These are phyloP conservation scores for Schizopygopsis malacanthus DNA, from an alignment of 2,797 vertebrate species.

Conservation along the genomic window DNA sequence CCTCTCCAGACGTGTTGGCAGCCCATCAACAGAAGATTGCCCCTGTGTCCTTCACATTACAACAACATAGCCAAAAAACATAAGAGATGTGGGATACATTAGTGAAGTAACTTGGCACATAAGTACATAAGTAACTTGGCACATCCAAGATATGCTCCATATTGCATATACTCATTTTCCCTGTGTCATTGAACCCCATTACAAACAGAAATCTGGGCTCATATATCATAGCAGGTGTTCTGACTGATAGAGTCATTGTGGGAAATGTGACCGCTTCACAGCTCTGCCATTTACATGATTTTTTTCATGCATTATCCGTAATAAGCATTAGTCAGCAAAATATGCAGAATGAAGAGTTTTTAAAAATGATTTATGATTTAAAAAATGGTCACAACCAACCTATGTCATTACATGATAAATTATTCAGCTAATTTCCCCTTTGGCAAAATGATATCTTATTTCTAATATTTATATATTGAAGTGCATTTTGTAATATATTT, in stretches of 20 bases:
- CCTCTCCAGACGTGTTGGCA: constrained; percentile 35
- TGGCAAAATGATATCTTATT: background rate
- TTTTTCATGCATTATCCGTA: background rate
- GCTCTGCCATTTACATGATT: background rate
- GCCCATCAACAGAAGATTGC: constrained; percentile 27
- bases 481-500: background rate
- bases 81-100: constrained; percentile 29
- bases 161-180: constrained; percentile 14
- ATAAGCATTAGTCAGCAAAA: constrained; percentile 7
- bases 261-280: constrained; percentile 3
- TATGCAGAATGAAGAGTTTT: background rate
- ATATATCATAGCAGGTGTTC: constrained; percentile 16
- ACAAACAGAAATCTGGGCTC: background rate
- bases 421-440: background rate
- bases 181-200: constrained; percentile 23
- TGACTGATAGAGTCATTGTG: constrained; percentile 20
- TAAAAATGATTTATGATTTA: too few species aligned
- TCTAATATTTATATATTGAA: background rate
- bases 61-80: constrained; percentile 16
- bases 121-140: constrained; percentile 20
- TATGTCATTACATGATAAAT: background rate
- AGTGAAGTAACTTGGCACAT: background rate
- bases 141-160: constrained; percentile 2
- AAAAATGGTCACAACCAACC: background rate
- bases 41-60: constrained; percentile 39